These are phyloP conservation scores for Tenebrosternarchus preto DNA, from an alignment of 2,113 vertebrate species.

Conservation along the genomic window DNA sequence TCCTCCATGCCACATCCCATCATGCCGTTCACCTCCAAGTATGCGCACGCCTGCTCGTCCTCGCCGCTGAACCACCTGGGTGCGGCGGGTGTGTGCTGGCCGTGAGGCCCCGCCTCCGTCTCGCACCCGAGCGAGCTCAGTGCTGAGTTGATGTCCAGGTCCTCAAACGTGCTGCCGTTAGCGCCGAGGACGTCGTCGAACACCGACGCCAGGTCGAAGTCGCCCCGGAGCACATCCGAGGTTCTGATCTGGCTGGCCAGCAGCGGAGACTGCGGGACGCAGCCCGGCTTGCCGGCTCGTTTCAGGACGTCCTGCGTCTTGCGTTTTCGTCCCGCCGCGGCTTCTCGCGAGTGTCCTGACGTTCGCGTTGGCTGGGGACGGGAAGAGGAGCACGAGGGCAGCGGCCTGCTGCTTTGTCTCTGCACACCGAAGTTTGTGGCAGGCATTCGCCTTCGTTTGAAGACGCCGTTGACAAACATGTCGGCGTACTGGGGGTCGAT, in stretches of 20 bases:
- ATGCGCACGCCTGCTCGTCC: constrained; percentile 67
- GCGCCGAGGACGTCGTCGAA: constrained; percentile 77
- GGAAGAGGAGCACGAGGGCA: constrained; percentile 54
- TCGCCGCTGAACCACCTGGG: constrained; percentile 68
- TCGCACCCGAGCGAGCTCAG: constrained; percentile 77
- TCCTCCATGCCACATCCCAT: constrained; percentile 63
- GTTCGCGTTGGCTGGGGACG: constrained; percentile 54
- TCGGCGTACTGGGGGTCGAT: constrained; percentile 82
- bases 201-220: constrained; percentile 77
- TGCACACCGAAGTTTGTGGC: constrained; percentile 70
- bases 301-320: constrained; percentile 69
- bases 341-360: constrained; percentile 58
- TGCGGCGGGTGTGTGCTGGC: constrained; percentile 58
- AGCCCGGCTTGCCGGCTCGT: constrained; percentile 57
- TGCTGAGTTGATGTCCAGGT: constrained; percentile 80
- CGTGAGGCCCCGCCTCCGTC: constrained; percentile 69
- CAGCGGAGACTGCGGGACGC: constrained; percentile 70
- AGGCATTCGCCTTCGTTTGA: constrained; percentile 79
- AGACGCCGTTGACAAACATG: constrained; percentile 81
- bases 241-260: constrained; percentile 68
- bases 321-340: constrained; percentile 56
- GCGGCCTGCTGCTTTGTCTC: constrained; percentile 71
- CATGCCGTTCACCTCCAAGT: constrained; percentile 65
- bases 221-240: constrained; percentile 70
- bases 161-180: constrained; percentile 80